Percentiles rank a stretch among this genome's conserved stretches.
phyloP scores from a whole-genome alignment of 1,140 invertebrate species.

The Drosophila kurseongensis region DNA sequence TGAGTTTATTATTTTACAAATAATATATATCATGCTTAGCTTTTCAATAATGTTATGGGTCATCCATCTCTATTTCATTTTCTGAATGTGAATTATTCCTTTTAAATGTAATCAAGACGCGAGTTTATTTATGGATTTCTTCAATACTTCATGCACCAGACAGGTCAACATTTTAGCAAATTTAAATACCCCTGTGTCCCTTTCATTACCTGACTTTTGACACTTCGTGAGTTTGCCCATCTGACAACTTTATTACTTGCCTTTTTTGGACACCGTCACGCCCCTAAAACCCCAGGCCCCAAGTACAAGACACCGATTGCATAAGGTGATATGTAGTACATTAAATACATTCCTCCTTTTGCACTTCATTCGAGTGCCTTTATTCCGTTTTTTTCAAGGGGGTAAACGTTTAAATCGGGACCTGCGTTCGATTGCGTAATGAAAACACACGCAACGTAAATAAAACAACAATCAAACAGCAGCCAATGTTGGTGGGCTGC shows the following conservation, averaged over 20 bases:
- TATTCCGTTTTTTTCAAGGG: neutral
- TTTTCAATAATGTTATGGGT: no score
- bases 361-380: constrained; percentile 6
- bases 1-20: no score
- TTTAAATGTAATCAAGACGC: neutral
- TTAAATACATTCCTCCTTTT: constrained; percentile 11
- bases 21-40: no score
- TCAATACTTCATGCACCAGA: no score
- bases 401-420: neutral
- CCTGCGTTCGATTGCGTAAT: constrained; percentile 25
- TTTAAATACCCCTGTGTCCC: neutral
- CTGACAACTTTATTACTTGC: constrained; percentile 21
- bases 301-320: constrained; percentile 19
- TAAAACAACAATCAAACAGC: constrained; percentile 18
- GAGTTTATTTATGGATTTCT: neutral
- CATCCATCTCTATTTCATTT: no score
- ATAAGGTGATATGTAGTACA: constrained; percentile 14
- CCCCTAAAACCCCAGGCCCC: constrained; percentile 1
- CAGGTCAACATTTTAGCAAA: neutral
- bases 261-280: constrained; percentile 12
- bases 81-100: no score
- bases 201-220: constrained; percentile 11
- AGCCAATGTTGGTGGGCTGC: constrained; percentile 5
- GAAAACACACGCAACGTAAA: constrained; percentile 38
- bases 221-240: constrained; percentile 5